A percentile compares a stretch with the other conserved stretches of the same genome.
Evolutionary conservation across 35 echinoderm and acorn worm genomes (phyloP).

Genomic region (Ophiothrix spiculata): DNA sequence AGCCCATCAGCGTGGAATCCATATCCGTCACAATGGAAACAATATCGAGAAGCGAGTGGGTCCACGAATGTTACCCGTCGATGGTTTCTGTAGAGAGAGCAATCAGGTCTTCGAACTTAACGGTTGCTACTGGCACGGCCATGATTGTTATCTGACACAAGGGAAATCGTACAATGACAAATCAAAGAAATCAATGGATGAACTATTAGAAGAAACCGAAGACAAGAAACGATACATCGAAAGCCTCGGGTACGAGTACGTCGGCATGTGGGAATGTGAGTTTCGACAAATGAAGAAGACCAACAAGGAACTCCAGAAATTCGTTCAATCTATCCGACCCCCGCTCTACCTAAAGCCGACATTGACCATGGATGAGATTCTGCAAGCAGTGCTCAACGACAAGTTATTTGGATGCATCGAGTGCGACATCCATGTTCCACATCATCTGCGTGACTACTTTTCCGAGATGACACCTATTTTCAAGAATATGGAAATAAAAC

Average conservation of each 20-base stretch:
- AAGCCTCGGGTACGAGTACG: not conserved
- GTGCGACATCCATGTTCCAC: slow-evolving; percentile 39
- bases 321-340: not conserved
- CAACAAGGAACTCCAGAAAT: not conserved
- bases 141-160: slow-evolving; percentile 17
- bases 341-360: not conserved
- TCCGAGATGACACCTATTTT: slow-evolving; percentile 71
- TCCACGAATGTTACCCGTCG: not conserved
- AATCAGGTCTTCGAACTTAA: slow-evolving; percentile 6
- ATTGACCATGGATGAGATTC: not conserved
- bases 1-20: not conserved
- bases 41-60: slow-evolving; percentile 13
- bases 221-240: slow-evolving; percentile 29
- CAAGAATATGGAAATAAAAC: slow-evolving; percentile 40
- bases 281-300: not conserved
- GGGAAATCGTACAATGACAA: not conserved
- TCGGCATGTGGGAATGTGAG: slow-evolving; percentile 32
- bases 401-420: slow-evolving; percentile 29
- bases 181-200: not conserved
- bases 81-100: not conserved
- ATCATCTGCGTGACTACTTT: slow-evolving; percentile 30
- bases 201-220: slow-evolving; percentile 1
- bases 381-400: not conserved
- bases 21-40: not conserved
- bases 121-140: slow-evolving; percentile 15